phyloP scores from a whole-genome alignment of 2,797 vertebrate genomes.

The Cryptoprocta ferox region DNA sequence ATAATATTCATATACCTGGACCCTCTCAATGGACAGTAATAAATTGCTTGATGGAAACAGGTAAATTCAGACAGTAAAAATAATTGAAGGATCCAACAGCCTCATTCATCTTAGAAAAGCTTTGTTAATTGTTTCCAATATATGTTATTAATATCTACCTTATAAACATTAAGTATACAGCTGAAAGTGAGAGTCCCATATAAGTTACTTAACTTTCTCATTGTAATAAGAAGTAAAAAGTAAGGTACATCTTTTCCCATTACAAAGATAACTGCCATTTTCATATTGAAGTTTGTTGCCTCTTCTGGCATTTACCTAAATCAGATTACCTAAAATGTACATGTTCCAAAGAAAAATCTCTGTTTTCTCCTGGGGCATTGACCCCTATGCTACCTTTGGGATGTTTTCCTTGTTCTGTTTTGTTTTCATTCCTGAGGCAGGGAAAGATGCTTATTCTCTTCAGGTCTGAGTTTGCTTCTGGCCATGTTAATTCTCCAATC shows the following conservation, averaged over 20 bases:
- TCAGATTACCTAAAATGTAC: not conserved
- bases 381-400: not conserved
- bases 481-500: not conserved
- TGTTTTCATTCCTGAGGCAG: not conserved
- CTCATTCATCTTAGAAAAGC: not conserved
- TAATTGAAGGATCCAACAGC: not conserved
- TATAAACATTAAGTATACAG: not conserved
- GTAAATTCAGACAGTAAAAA: not conserved
- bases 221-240: not conserved
- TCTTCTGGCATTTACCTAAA: not conserved
- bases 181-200: not conserved
- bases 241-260: not conserved
- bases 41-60: not conserved
- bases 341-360: not conserved
- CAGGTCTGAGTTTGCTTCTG: conserved; percentile 2
- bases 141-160: not conserved
- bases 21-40: not conserved
- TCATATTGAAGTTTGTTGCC: not conserved
- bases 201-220: not conserved
- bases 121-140: not conserved
- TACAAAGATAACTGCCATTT: conserved; percentile 33
- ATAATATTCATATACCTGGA: not conserved
- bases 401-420: not conserved
- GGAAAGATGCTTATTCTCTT: conserved; percentile 30
- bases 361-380: not conserved